phyloP scores from a whole-genome alignment of 2,797 vertebrate genomes.

The Corythornis leucogaster region DNA sequence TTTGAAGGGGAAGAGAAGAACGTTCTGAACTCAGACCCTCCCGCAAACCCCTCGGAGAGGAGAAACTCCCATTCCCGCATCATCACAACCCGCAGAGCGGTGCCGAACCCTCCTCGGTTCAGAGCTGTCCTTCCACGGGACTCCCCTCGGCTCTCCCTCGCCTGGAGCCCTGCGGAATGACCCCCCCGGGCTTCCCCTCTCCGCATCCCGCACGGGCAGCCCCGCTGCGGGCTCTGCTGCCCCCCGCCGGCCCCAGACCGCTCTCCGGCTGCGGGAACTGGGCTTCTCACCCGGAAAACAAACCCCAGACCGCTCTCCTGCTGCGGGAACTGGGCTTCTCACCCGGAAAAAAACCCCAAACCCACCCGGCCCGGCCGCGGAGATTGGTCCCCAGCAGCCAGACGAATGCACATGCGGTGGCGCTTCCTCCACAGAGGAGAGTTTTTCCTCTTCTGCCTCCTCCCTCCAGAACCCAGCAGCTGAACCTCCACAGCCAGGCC shows the following conservation, averaged over 20 bases:
- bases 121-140: neutral
- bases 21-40: neutral
- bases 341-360: too few species aligned
- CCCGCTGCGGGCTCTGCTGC: conserved; percentile 13
- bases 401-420: fast-evolving
- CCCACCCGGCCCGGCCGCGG: neutral
- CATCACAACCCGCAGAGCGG: neutral
- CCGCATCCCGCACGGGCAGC: too few species aligned
- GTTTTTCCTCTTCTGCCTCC: fast-evolving
- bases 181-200: neutral
- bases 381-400: neutral
- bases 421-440: neutral
- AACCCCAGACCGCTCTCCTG: too few species aligned
- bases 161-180: neutral
- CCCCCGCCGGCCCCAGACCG: neutral
- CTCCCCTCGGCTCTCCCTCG: neutral
- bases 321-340: fast-evolving
- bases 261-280: neutral
- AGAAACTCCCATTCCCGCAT: too few species aligned
- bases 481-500: neutral
- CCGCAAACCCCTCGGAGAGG: too few species aligned
- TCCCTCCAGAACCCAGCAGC: neutral
- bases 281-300: too few species aligned
- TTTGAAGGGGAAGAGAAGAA: neutral
- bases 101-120: neutral